These are phyloP conservation scores for Rhimphoctona megacephalus DNA, from an alignment of 2,888 invertebrate genomes.

Conservation along the genomic window DNA sequence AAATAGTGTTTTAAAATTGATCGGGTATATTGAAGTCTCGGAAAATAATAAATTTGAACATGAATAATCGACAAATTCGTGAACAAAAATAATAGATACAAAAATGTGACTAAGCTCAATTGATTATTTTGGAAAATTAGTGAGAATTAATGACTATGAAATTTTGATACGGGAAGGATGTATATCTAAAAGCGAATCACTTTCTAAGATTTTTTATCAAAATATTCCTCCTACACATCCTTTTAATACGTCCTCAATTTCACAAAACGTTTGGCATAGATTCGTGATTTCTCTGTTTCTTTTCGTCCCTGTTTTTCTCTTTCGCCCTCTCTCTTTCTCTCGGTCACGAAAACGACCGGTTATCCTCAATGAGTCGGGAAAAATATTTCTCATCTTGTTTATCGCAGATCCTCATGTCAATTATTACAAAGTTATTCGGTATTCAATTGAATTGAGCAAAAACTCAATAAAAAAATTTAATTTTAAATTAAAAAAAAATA, in stretches of 20 bases:
- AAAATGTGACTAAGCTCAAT: background rate
- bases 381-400: slow-evolving; percentile 21
- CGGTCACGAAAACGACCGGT: slow-evolving; percentile 61
- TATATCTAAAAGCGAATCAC: background rate
- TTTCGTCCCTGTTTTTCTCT: slow-evolving; percentile 66
- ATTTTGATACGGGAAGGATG: background rate
- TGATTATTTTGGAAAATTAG: too few relatives aligned
- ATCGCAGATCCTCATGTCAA: background rate
- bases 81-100: background rate
- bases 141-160: background rate
- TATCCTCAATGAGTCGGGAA: background rate
- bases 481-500: too few relatives aligned
- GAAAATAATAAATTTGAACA: background rate
- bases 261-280: slow-evolving; percentile 82
- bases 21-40: background rate
- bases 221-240: slow-evolving; percentile 19
- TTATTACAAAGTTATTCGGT: background rate
- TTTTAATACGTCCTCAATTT: slow-evolving; percentile 81
- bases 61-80: background rate
- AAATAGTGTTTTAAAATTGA: background rate
- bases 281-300: slow-evolving; percentile 80
- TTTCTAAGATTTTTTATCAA: slow-evolving; percentile 7
- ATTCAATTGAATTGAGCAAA: background rate
- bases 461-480: too few relatives aligned
- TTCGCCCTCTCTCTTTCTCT: slow-evolving; percentile 74